A percentile compares a stretch with the other conserved stretches of the same genome.
phyloP scores from a whole-genome alignment of 2,888 invertebrate genomes.

The Bruchidius siliquastri region DNA sequence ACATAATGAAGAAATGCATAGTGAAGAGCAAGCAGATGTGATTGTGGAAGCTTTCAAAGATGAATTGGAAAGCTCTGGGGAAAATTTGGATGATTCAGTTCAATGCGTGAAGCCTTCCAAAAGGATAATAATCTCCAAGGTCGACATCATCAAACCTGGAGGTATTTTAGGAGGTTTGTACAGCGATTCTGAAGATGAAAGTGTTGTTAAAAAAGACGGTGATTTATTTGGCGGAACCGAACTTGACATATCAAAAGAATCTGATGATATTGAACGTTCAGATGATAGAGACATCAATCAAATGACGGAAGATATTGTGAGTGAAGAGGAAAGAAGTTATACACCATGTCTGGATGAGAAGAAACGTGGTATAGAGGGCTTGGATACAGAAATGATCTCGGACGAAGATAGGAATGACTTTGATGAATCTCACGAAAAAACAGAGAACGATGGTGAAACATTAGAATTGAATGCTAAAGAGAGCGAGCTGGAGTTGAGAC shows the following conservation, averaged over 20 bases:
- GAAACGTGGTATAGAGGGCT: conserved; percentile 50
- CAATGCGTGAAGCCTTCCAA: not conserved
- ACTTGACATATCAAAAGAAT: conserved; percentile 30
- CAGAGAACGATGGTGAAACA: conserved; percentile 45
- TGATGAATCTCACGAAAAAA: conserved; percentile 52
- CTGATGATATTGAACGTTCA: conserved; percentile 42
- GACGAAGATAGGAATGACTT: conserved; percentile 67
- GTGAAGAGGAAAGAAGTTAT: conserved; percentile 65
- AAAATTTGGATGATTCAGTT: not conserved
- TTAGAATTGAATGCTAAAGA: conserved; percentile 47
- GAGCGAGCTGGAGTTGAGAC: conserved; percentile 45
- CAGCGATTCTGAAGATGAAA: conserved; percentile 45
- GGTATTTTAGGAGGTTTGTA: conserved; percentile 31
- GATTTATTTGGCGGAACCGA: conserved; percentile 14
- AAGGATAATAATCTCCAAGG: not conserved
- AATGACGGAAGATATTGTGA: conserved; percentile 57
- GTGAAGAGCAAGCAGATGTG: not conserved
- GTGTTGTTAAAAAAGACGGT: conserved; percentile 33
- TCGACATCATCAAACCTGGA: conserved; percentile 10
- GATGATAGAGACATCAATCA: not conserved
- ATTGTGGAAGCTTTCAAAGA: not conserved
- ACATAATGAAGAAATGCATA: no score
- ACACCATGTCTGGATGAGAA: conserved; percentile 69
- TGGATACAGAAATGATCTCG: conserved; percentile 72
- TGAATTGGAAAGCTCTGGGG: not conserved